Base-by-base conservation (phyloP, 1,140 invertebrate species). In the Euwallacea fornicatus region DNA sequence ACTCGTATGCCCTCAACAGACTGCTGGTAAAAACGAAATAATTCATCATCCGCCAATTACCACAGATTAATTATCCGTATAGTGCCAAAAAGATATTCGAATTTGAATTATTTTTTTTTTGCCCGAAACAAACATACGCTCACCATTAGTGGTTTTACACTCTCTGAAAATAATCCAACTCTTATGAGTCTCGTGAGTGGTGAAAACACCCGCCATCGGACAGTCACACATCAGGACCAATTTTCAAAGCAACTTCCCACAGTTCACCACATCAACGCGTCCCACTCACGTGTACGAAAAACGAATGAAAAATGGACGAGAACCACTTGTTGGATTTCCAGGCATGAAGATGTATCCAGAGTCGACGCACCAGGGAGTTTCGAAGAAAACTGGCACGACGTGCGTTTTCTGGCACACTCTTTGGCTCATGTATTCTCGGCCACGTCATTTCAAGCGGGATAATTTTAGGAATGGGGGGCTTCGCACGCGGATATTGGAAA, bases 121-220 rank as follows among this genome's bases (percentile, higher is more conserved):
- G 21, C 21, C 21, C 4, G 21, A 33, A 33, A 4, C 21, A 33
- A 50, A 11, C 7, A 50, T 11, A 50, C 41, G 60, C 66, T 75
- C 71, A 80, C 79, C 78, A 75, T 74, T 76, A 54, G 77, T 75
- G 72, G 78, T 80, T 74, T 76, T 82, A 81, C 82, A 83, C 83
- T 86, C 84, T 84, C 84, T 86, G 79, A 85, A 87, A 79, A 87
- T 85, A 82, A 87, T 86, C 86, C 86, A 87, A 83, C 85, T 86
- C 79, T 84, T 84, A 80, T 86, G 85, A 69, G 84, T 85, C 81
- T 86, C 85, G 79, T 84, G 84, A 77, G 86, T 83, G 76, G 84
- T 83, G 79, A 85, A 81, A 77, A 86, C 82, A 76, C 82, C 80
- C 61, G 80, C 78, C 73, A 82, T 81, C 69, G 84, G 81, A 79